A percentile compares a stretch with the other conserved stretches of the same genome.
phyloP scores from a whole-genome alignment of 2,888 invertebrate species.

The Cyrtodaria siliqua region DNA sequence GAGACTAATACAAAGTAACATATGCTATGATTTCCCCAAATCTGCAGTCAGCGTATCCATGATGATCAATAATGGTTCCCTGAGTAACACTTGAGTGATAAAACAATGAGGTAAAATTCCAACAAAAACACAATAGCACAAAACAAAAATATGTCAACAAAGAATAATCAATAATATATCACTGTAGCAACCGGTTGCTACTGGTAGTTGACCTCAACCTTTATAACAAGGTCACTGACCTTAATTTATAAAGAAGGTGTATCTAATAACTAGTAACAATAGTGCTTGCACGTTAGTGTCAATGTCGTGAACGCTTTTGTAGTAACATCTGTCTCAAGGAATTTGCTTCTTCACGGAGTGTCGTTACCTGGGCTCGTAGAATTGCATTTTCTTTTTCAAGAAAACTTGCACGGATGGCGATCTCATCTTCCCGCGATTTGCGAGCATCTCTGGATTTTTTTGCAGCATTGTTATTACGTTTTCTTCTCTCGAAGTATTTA shows the following conservation, averaged over 20 bases:
- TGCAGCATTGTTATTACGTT: slow-evolving; percentile 95
- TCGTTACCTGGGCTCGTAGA: slow-evolving; percentile 92
- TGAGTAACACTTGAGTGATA: slow-evolving; percentile 53
- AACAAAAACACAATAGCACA: slow-evolving; percentile 53
- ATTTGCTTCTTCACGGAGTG: slow-evolving; percentile 92
- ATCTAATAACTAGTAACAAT: background rate
- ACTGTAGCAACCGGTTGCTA: slow-evolving; percentile 39
- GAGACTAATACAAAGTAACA: no score
- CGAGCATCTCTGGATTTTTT: slow-evolving; percentile 96
- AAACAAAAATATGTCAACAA: slow-evolving; percentile 41
- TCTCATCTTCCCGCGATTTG: slow-evolving; percentile 94
- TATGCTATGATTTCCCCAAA: no score
- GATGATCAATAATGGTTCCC: slow-evolving; percentile 24
- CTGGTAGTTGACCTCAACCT: slow-evolving; percentile 13
- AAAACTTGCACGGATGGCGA: slow-evolving; percentile 93
- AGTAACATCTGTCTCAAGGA: slow-evolving; percentile 90
- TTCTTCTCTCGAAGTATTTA: slow-evolving; percentile 95
- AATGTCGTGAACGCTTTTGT: slow-evolving; percentile 81
- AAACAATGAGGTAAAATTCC: slow-evolving; percentile 37
- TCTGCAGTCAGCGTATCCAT: no score
- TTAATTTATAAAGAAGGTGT: background rate
- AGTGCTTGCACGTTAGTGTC: background rate
- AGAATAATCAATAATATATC: slow-evolving; percentile 35
- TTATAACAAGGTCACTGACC: background rate
- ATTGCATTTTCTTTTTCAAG: slow-evolving; percentile 96